Evolutionary conservation across 2,888 invertebrate species (phyloP).

Genomic region (Anticlea derivata): DNA sequence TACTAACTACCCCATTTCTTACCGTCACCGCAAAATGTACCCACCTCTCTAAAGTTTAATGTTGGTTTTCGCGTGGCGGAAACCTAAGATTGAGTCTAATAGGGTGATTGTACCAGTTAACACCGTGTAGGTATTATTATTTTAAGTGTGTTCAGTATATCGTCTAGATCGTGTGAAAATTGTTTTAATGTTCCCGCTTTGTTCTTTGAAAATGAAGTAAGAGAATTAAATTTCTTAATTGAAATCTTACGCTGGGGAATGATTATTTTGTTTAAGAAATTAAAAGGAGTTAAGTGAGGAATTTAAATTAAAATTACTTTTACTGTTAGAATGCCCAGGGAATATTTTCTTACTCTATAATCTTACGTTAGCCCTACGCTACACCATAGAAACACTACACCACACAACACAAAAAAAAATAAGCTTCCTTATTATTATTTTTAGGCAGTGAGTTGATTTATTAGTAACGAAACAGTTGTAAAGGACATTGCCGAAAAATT

Average conservation of each 20-base stretch:
- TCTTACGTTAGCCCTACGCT: too few relatives aligned
- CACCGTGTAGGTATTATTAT: constrained; percentile 33
- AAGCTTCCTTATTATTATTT: too few relatives aligned
- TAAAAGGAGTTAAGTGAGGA: neutral
- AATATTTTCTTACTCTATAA: too few relatives aligned
- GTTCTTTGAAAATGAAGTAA: constrained; percentile 14
- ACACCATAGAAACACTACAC: too few relatives aligned
- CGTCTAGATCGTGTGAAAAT: constrained; percentile 22
- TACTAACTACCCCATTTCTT: constrained; percentile 32
- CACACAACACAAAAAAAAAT: too few relatives aligned
- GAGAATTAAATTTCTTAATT: constrained; percentile 22
- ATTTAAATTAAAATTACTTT: too few relatives aligned
- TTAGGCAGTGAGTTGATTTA: too few relatives aligned
- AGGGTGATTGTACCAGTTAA: constrained; percentile 19
- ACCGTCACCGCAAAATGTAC: constrained; percentile 26
- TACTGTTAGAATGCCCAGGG: too few relatives aligned
- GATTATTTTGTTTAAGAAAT: constrained; percentile 16
- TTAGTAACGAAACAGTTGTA: too few relatives aligned
- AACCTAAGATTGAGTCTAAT: constrained; percentile 15
- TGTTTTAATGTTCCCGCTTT: constrained; percentile 15
- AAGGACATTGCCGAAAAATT: too few relatives aligned
- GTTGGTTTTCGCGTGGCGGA: constrained; percentile 45
- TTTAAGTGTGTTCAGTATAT: constrained; percentile 32
- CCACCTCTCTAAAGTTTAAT: constrained; percentile 38
- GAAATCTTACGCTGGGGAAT: constrained; percentile 1